Evolutionary conservation across 2,797 vertebrate species (phyloP).

Genomic region (Chromobotia macracanthus): DNA sequence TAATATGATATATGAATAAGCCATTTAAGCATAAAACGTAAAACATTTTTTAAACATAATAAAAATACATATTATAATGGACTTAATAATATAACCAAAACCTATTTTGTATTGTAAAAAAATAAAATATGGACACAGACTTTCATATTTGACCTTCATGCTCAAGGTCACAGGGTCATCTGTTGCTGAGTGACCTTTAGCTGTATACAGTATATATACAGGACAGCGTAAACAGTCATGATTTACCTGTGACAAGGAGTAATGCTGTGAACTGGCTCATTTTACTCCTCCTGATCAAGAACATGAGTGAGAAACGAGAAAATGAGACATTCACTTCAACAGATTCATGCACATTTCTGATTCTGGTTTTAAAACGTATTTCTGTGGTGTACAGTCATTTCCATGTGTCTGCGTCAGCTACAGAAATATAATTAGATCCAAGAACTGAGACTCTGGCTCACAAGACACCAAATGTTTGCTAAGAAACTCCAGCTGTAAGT

Average conservation of each 20-base stretch:
- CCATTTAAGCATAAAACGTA: too few relatives aligned
- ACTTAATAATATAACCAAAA: too few relatives aligned
- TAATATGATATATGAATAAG: too few relatives aligned
- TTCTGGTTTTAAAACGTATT: neutral
- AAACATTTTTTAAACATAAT: neutral
- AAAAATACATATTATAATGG: too few relatives aligned
- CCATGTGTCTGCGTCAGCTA: neutral
- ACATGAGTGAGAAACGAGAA: conserved; percentile 43
- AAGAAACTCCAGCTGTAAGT: conserved; percentile 57
- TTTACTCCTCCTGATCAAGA: conserved; percentile 52
- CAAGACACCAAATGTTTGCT: conserved; percentile 42
- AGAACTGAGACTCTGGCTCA: neutral
- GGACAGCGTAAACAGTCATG: neutral
- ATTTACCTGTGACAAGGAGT: conserved; percentile 63
- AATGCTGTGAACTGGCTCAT: conserved; percentile 59
- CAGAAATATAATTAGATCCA: neutral
- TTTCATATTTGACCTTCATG: conserved; percentile 33
- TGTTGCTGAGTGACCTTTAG: conserved; percentile 15
- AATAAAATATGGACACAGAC: too few relatives aligned
- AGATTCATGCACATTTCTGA: neutral
- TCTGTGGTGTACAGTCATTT: neutral
- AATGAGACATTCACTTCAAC: neutral
- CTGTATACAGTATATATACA: conserved; percentile 4
- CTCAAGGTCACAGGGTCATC: neutral
- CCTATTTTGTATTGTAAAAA: neutral